Evolutionary conservation across 2,888 invertebrate species (phyloP), one percentile per base, ranked within the genome.

Genomic region (Penaeus monodon): DNA sequence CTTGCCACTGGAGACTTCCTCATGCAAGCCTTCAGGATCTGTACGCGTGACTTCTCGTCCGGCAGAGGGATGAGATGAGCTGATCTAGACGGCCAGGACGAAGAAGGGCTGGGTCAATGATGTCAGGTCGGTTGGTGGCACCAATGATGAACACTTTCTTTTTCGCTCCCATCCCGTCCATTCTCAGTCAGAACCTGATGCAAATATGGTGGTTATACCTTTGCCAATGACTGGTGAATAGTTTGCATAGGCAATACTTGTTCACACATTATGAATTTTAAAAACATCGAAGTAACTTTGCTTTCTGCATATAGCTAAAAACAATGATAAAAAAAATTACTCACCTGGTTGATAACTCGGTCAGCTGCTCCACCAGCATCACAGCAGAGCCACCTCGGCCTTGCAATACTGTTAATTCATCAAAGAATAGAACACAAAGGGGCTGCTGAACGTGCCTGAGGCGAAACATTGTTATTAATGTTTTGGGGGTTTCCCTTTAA

Each of bases 121-220:
- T 99, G 93, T 99, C 99, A 91, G 96, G 96, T 91, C 97, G 94
- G 94, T 97, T 98, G 90, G 98, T 98, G 91, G 97, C 96, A 92
- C 99, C 99, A 92, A 99, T 99, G 91, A 99, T 99, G 93, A 99
- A 99, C 38, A 99, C 99, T 93, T 99, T 99, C 93, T 99, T 99
- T 94, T 99, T 99, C 63, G 98, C 97, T 66, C 98, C 98, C 99
- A 99, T 99, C 91, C 99, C 99, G 93, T 99, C 99, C 99, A 99
- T n/a, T 99, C 94, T 99, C 99, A 1, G 99, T 99, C 86, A 99
- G 94, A 92, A 99, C 98, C 89, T 89, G 81, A 24, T 44, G 38
- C 7, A 14, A 57, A 22, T n/a, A 70, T 20, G 12, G 38, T 7
- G 38, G 12, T 24, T 29, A 24, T 29, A 29, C n/a, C 24, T 12